These are phyloP conservation scores for Hylia prasina DNA, from an alignment of 2,113 vertebrate species.

Conservation along the genomic window DNA sequence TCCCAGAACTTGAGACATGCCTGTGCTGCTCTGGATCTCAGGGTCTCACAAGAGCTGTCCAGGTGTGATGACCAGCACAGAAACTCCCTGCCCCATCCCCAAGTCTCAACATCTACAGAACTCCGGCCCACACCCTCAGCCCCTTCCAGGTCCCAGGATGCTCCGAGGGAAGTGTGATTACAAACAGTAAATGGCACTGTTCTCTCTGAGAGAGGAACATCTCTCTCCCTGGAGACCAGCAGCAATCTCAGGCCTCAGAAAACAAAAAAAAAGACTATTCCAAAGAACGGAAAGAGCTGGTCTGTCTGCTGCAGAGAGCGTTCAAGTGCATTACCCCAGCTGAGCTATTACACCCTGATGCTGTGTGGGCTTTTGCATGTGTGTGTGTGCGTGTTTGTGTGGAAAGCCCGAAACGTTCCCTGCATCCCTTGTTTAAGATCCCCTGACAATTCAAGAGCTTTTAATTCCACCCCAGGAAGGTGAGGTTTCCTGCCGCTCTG, in stretches of 20 bases:
- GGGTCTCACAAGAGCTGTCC: background rate
- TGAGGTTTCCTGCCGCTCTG: slow-evolving; percentile 31
- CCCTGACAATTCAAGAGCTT: slow-evolving; percentile 44
- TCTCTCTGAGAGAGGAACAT: slow-evolving; percentile 39
- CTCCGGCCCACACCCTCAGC: background rate
- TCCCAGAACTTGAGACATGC: background rate
- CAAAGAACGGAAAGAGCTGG: slow-evolving; percentile 22
- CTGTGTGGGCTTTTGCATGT: slow-evolving; percentile 8
- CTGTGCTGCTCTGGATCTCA: background rate
- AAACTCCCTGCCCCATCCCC: background rate
- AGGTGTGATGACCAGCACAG: background rate
- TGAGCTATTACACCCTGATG: slow-evolving; percentile 46
- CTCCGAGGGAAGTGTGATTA: background rate
- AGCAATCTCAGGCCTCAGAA: background rate
- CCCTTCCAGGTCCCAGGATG: background rate
- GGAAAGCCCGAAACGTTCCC: slow-evolving; percentile 45
- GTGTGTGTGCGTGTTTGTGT: background rate
- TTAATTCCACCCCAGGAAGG: slow-evolving; percentile 53
- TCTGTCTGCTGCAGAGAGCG: slow-evolving; percentile 20
- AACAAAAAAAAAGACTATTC: background rate
- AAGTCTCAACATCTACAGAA: background rate
- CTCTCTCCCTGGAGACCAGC: slow-evolving; percentile 14
- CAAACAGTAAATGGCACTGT: slow-evolving; percentile 38
- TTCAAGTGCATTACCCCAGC: slow-evolving; percentile 32
- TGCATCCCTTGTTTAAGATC: slow-evolving; percentile 52